Conservation (phyloP, 2,113 vertebrate species). For the Mustela nigripes region DNA sequence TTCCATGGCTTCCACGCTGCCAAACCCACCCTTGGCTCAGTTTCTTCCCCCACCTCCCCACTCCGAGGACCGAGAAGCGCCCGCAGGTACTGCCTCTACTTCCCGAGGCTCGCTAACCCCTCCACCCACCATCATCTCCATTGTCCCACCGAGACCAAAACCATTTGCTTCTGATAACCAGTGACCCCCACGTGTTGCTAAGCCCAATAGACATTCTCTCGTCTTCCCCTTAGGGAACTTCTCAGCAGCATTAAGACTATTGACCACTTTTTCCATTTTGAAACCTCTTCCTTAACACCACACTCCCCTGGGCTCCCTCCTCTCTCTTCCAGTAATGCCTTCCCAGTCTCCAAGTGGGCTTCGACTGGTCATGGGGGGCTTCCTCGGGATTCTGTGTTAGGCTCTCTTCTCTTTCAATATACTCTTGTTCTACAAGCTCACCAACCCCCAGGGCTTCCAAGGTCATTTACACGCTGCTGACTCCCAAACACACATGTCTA, state of each 20-base stretch:
- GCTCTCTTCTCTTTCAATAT: neutral
- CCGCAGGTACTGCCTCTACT: neutral
- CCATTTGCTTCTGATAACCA: neutral
- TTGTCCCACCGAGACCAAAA: neutral
- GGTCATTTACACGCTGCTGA: neutral
- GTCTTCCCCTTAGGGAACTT: neutral
- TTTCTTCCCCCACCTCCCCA: neutral
- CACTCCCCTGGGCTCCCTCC: neutral
- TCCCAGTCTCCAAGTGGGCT: accelerated
- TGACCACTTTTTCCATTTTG: neutral
- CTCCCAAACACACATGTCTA: neutral
- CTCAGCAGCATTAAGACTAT: neutral
- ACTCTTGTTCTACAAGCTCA: neutral
- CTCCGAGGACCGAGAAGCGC: neutral
- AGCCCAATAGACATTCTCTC: neutral
- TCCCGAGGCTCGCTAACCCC: neutral
- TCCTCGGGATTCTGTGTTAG: neutral
- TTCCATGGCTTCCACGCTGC: neutral
- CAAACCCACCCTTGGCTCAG: neutral
- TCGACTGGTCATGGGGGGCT: accelerated
- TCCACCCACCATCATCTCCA: neutral
- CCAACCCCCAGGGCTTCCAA: neutral
- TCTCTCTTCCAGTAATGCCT: neutral
- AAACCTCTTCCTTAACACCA: neutral
- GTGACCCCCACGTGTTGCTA: neutral